A percentile compares a stretch with the other conserved stretches of the same genome.
Conservation (phyloP, 1,140 invertebrate genomes). For the Bemisia tabaci region DNA sequence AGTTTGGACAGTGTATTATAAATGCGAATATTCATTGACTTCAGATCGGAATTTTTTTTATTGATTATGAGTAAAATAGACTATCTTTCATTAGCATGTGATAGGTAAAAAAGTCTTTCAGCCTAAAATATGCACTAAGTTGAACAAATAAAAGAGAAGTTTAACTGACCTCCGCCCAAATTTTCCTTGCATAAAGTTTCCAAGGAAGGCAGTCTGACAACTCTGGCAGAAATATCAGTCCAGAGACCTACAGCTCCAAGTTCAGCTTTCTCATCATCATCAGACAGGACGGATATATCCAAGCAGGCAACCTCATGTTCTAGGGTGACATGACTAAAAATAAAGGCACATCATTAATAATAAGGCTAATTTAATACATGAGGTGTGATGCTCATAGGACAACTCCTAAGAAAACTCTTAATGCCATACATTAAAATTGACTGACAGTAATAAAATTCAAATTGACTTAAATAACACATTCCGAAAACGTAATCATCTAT, state of each 20-base stretch:
- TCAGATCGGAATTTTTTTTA: no score
- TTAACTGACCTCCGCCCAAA: conserved; percentile 75
- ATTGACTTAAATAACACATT: no score
- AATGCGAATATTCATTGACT: no score
- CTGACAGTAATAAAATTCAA: no score
- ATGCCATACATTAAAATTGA: no score
- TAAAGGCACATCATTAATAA: conserved; percentile 8
- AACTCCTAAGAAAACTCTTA: conserved; percentile 2
- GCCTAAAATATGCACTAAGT: no score
- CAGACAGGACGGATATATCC: conserved; percentile 73
- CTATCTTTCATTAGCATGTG: no score
- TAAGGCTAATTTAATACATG: conserved; percentile 5
- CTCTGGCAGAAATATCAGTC: conserved; percentile 89
- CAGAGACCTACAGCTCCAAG: conserved; percentile 88
- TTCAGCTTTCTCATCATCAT: conserved; percentile 31
- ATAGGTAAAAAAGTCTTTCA: no score
- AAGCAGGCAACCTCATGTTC: conserved; percentile 93
- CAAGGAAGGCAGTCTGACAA: conserved; percentile 64
- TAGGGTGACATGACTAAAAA: conserved; percentile 45
- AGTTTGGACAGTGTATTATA: no score
- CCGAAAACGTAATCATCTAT: no score
- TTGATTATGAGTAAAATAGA: no score
- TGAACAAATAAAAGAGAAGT: no score
- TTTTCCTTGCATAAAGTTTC: conserved; percentile 69
- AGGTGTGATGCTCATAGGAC: conserved; percentile 6